These are phyloP conservation scores for Halcyon smyrnensis DNA, from an alignment of 2,797 vertebrate species.

Conservation along the genomic window DNA sequence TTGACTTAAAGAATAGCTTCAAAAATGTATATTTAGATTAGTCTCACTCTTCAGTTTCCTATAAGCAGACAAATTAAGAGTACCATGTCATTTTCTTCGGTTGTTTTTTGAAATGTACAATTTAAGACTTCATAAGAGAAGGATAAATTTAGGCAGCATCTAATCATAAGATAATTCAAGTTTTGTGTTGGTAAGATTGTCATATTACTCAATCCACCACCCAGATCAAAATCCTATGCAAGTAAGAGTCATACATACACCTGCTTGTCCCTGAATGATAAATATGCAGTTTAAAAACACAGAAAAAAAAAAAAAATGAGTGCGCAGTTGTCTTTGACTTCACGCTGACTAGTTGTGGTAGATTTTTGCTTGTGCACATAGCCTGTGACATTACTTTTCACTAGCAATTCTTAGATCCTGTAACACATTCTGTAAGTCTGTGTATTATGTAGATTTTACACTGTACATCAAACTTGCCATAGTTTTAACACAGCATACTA, in stretches of 20 bases:
- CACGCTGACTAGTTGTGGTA: not conserved
- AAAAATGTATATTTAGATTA: not conserved
- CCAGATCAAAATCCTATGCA: not conserved
- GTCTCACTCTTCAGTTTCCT: not conserved
- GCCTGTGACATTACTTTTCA: not conserved
- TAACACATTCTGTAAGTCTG: not conserved
- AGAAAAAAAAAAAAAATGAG: not conserved
- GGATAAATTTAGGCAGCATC: not conserved
- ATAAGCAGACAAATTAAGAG: not conserved
- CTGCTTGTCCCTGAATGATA: no score
- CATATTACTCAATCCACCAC: no score
- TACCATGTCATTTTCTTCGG: rapidly evolving
- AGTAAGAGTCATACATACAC: not conserved
- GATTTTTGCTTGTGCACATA: not conserved
- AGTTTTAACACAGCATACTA: not conserved
- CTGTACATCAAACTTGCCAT: not conserved
- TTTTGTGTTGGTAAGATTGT: not conserved
- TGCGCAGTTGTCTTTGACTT: not conserved
- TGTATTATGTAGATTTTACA: rapidly evolving
- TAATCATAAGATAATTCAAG: not conserved
- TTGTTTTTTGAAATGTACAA: not conserved
- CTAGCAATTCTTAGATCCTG: not conserved
- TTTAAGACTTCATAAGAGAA: not conserved
- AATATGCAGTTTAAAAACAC: not conserved
- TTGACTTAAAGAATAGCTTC: not conserved